These are phyloP conservation scores for Pyrgus malvae DNA, from an alignment of 2,888 invertebrate genomes.

Conservation along the genomic window DNA sequence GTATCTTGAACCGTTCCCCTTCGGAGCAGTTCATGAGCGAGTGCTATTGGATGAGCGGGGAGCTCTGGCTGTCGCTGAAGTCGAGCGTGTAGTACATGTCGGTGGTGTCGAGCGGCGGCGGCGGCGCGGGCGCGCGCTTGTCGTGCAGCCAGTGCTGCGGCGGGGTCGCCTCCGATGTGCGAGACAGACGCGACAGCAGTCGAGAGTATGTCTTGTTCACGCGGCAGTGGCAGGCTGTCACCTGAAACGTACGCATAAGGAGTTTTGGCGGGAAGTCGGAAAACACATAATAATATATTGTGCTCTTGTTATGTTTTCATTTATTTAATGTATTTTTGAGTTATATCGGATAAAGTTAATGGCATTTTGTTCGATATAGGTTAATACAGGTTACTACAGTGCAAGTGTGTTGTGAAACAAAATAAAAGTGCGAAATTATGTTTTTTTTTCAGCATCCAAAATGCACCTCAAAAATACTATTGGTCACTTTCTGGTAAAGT, in stretches of 20 bases:
- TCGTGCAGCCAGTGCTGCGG: conserved; percentile 83
- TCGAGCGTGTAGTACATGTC: conserved; percentile 91
- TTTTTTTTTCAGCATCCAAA: too few species aligned
- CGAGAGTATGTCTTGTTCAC: conserved; percentile 89
- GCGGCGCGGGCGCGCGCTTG: conserved; percentile 63
- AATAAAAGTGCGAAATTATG: too few species aligned
- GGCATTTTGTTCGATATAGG: too few species aligned
- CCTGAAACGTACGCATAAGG: conserved; percentile 64
- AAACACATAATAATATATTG: too few species aligned
- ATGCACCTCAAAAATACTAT: too few species aligned
- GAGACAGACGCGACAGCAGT: conserved; percentile 80
- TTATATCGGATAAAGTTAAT: too few species aligned
- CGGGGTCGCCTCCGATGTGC: conserved; percentile 58
- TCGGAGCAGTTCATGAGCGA: conserved; percentile 73
- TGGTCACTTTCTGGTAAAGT: too few species aligned
- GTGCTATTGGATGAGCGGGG: conserved; percentile 87
- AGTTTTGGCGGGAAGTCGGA: too few species aligned
- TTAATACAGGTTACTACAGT: too few species aligned
- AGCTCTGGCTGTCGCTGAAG: conserved; percentile 89
- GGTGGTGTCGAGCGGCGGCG: conserved; percentile 81
- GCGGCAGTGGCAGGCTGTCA: conserved; percentile 89
- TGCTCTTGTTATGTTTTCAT: too few species aligned
- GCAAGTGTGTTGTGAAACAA: too few species aligned
- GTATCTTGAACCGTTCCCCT: conserved; percentile 75
- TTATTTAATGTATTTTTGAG: too few species aligned